A percentile compares a stretch with the other conserved stretches of the same genome.
These are phyloP conservation scores for Botia kubotai DNA, from an alignment of 2,797 vertebrate genomes.

Conservation along the genomic window DNA sequence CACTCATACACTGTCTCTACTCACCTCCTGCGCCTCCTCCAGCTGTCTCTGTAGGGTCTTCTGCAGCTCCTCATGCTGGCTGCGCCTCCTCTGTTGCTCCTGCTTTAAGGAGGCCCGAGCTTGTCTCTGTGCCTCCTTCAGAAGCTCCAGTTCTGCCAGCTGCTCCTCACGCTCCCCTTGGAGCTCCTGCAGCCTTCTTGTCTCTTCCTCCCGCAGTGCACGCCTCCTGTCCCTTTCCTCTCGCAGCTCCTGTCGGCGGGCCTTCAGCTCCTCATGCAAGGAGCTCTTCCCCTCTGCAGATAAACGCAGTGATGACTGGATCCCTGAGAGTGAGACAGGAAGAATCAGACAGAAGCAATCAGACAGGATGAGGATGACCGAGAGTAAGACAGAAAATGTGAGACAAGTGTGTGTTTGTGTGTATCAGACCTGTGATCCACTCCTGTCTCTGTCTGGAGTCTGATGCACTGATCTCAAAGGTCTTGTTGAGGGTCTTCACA, in stretches of 20 bases:
- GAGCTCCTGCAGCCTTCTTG: conserved; percentile 65
- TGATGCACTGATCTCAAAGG: conserved; percentile 86
- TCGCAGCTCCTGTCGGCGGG: conserved; percentile 76
- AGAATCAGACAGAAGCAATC: neutral
- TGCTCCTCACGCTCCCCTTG: conserved; percentile 68
- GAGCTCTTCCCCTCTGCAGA: conserved; percentile 73
- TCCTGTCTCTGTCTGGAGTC: conserved; percentile 89
- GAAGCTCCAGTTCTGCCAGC: conserved; percentile 79
- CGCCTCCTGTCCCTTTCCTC: conserved; percentile 73
- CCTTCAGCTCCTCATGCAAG: conserved; percentile 82
- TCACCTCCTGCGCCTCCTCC: conserved; percentile 77
- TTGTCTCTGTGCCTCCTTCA: conserved; percentile 69
- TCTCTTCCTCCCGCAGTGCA: conserved; percentile 78
- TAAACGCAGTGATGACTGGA: conserved; percentile 80
- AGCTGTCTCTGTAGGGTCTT: conserved; percentile 81
- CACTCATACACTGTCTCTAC: conserved; percentile 32
- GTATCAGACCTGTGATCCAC: conserved; percentile 83
- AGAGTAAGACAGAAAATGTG: neutral
- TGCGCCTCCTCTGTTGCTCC: conserved; percentile 53
- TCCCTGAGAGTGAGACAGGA: conserved; percentile 67
- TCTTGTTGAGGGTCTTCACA: conserved; percentile 85
- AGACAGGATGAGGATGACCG: too few species aligned
- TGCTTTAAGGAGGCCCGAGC: conserved; percentile 14
- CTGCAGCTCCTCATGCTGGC: conserved; percentile 80
- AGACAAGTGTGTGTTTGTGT: neutral